Evolutionary conservation across 2,797 vertebrate species (phyloP), one percentile per base, ranked within the genome.

Genomic region (Sandelia bainsii): DNA sequence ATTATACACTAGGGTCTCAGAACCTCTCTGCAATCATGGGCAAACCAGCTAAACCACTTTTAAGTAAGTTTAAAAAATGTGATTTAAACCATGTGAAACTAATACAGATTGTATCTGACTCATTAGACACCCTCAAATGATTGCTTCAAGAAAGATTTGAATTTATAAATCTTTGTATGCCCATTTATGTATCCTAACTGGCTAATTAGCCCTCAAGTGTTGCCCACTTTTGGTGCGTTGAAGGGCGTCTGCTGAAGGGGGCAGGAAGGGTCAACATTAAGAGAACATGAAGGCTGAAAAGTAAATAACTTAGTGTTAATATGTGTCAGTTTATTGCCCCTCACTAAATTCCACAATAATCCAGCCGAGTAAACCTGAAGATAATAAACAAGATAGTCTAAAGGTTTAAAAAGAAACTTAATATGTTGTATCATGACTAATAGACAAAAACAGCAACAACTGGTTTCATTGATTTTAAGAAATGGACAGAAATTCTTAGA

Each of bases 321-420:
- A 57, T 76, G 69, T 87, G 76, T 75, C 75, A 22, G 80, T 89
- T 91, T 92, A 90, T 70, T 70, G 69, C 64, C 37, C 12, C 66
- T 37, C 73, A 72, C 20, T 81, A 84, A 87, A 85, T 85, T 71
- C 80, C 73, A 57, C 25, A 27, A 39, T 74, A 42, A 86, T 79
- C 63, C 50, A 71, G 23, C 50, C 10, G 8, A 59, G 49, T 25
- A 69, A 80, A 72, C 58, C 64, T 51, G 39, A 10, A 46, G 56
- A 81, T 72, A 68, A 81, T 42, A 53, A 67, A 69, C 58, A 29
- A 19, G 25, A 65, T 8, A 69, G 44, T 66, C 40, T 6, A 14
- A 14, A 29, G 6, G 27, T 76, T 79, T 44, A 40, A 65, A 75
- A 10, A 5, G 51, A 64, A 58, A 60, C 74, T 20, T 17, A 16